These are phyloP conservation scores for Podabrus alpinus DNA, from an alignment of 2,888 invertebrate species.

Conservation along the genomic window DNA sequence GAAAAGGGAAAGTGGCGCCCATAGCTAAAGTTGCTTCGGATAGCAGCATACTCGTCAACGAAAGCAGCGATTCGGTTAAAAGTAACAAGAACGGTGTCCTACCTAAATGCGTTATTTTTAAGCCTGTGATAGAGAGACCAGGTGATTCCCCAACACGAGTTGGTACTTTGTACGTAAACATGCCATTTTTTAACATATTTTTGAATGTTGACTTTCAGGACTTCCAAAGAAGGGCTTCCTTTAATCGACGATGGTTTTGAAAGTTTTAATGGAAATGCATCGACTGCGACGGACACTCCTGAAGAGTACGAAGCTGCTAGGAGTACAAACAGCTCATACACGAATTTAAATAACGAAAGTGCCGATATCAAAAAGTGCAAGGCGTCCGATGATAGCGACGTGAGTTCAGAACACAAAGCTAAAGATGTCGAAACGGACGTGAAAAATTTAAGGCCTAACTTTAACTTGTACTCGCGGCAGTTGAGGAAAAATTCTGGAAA, in stretches of 20 bases:
- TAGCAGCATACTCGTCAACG: constrained; percentile 3
- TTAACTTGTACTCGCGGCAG: neutral
- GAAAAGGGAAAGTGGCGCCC: constrained; percentile 7
- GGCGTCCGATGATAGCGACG: neutral
- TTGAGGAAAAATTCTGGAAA: neutral
- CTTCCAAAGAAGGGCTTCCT: constrained; percentile 35
- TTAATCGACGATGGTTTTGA: constrained; percentile 83
- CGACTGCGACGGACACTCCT: constrained; percentile 56
- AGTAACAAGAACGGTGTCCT: constrained; percentile 1
- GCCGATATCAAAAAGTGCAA: constrained; percentile 9
- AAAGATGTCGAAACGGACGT: neutral
- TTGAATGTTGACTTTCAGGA: neutral
- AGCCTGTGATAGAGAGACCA: constrained; percentile 8
- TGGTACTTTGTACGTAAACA: neutral
- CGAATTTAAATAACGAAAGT: constrained; percentile 14
- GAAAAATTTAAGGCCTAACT: neutral
- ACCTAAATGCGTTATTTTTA: constrained; percentile 15
- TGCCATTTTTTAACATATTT: neutral
- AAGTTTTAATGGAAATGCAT: constrained; percentile 81
- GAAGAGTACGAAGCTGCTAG: constrained; percentile 16
- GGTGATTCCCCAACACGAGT: neutral
- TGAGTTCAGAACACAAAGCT: constrained; percentile 11
- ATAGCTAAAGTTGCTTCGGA: constrained; percentile 2
- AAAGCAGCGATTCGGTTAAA: constrained; percentile 16
- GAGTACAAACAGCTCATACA: constrained; percentile 1